Base-by-base conservation (phyloP, 2,888 invertebrate species). In the Ligdia adustata region DNA sequence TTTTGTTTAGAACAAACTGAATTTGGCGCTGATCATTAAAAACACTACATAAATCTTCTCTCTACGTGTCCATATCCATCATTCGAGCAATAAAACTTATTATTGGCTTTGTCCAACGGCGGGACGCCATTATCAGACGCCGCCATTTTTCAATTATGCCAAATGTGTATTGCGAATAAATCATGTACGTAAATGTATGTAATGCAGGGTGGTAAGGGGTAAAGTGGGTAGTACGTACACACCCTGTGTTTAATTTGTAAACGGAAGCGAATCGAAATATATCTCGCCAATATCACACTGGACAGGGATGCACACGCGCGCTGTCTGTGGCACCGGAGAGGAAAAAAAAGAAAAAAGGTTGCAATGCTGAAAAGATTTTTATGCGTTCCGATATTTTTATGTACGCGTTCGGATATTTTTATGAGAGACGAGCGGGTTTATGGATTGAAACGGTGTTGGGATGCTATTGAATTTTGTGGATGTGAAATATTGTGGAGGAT, bases 131-230 rank as follows among this genome's bases (percentile, higher is more conserved):
- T 86, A 82, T 68, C 62, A 66, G 52, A 41, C 69, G 58, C 41
- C 67, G 84, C 84, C 85, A 86, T 89, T 88, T 90, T 90, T 88
- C 89, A 90, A 89, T 90, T 88, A 88, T 83, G 74, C 82, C 81
- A 86, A 89, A 88, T 89, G 88, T 84, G 76, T 79, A 76, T 77
- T 76, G 66, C 76, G 75, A 72, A 83, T 88, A 87, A 87, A 88
- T 88, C 86, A 86, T 80, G 66, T 74, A 72, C 64, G 64, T 64
- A 52, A 56, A 59, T 56, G 55, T 53, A 53, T 42, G 51, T 51
- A 49, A 44, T 43, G 40, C 35, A 34, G 41, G 57, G 55, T 45
- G 59, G 72, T 66, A 58, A 57, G 60, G 62, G 59, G 55, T 34
- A n/a, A 50, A 42, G 52, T 50, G 44, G 51, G 51, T 50, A 58